Evolutionary conservation across 2,797 vertebrate species (phyloP).

Genomic region (Galagoides demidoff): DNA sequence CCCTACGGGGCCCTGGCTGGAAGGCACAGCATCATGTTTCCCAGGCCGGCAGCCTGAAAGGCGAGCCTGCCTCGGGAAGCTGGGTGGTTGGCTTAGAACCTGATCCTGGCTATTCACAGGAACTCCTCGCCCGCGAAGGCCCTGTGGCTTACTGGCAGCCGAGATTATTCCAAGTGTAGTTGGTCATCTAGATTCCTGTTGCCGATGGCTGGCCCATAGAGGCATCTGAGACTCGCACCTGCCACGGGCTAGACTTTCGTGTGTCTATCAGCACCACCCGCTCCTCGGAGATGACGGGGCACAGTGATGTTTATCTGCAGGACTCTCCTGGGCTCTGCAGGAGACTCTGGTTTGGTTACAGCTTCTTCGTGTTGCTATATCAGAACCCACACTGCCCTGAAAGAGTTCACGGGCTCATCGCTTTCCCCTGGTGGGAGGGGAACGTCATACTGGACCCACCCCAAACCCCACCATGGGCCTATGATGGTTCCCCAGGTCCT

Average conservation of each 20-base stretch:
- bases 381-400: neutral
- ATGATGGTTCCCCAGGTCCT: fast-evolving
- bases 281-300: neutral
- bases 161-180: constrained; percentile 63
- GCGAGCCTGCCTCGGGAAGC: neutral
- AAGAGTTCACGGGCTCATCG: neutral
- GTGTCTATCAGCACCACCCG: neutral
- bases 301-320: constrained; percentile 40
- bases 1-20: neutral
- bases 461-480: neutral
- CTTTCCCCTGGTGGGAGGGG: neutral
- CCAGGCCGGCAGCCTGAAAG: constrained; percentile 58
- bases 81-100: constrained; percentile 47
- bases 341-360: constrained; percentile 26
- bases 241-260: neutral
- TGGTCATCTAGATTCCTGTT: constrained; percentile 34
- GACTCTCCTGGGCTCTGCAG: neutral
- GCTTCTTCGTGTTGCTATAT: neutral
- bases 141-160: constrained; percentile 22
- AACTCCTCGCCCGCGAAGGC: neutral
- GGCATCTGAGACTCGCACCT: constrained; percentile 46
- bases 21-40: constrained; percentile 50
- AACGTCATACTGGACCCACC: too few relatives aligned
- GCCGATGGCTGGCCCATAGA: neutral
- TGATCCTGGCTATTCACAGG: constrained; percentile 62